Evolutionary conservation across 2,888 invertebrate genomes (phyloP).

Genomic region (Rutpela maculata): DNA sequence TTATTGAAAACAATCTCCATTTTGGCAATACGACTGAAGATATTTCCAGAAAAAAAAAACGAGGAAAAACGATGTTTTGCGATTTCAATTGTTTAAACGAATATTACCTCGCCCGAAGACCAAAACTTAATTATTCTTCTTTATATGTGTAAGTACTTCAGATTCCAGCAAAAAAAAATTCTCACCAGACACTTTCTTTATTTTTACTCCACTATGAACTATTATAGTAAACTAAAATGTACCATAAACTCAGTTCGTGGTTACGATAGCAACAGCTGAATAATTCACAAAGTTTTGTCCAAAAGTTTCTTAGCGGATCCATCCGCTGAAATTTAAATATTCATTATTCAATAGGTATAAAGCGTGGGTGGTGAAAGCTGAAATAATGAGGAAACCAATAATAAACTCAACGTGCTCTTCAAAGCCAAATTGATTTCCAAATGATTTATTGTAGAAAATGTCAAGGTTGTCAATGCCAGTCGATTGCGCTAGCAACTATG

Average conservation of each 20-base stretch:
- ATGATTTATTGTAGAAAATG: not conserved
- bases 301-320: not conserved
- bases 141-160: no score
- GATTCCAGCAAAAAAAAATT: no score
- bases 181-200: no score
- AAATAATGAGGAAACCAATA: not conserved
- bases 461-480: slow-evolving; percentile 7
- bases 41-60: no score
- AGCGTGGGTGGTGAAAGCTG: not conserved
- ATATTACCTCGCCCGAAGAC: no score
- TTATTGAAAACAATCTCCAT: no score
- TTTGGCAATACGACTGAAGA: no score
- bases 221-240: not conserved
- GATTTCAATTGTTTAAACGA: no score
- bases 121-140: no score
- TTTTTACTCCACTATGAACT: no score
- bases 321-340: not conserved
- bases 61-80: no score
- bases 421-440: not conserved
- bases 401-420: not conserved
- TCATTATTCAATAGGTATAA: slow-evolving; percentile 7
- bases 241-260: not conserved
- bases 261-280: not conserved
- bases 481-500: not conserved
- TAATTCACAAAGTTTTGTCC: not conserved